These are phyloP conservation scores for Megathymus violae DNA, from an alignment of 1,140 invertebrate genomes.

Conservation along the genomic window DNA sequence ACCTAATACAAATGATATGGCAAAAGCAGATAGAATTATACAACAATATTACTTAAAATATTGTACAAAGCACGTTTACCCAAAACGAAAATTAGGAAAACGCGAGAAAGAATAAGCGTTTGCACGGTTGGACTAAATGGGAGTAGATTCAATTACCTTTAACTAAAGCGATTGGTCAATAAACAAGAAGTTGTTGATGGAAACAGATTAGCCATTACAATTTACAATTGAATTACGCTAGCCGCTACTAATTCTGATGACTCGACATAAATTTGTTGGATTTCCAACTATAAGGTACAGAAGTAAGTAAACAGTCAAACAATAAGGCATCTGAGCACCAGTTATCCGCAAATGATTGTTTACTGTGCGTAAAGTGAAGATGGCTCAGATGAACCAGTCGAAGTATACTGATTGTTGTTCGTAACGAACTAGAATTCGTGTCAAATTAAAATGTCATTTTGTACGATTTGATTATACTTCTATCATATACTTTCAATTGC, in stretches of 20 bases:
- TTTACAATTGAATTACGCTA: constrained; percentile 32
- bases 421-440: not conserved
- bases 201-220: constrained; percentile 30
- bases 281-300: constrained; percentile 46
- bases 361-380: constrained; percentile 50
- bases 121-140: constrained; percentile 5
- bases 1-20: no score
- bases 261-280: constrained; percentile 44
- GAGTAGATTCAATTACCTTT: constrained; percentile 21
- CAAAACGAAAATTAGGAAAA: no score
- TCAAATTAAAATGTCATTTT: not conserved
- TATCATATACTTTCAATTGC: no score
- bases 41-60: no score
- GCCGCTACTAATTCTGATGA: constrained; percentile 28
- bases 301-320: constrained; percentile 54
- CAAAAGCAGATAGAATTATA: no score
- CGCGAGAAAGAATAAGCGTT: no score
- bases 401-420: not conserved
- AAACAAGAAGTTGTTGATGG: constrained; percentile 16
- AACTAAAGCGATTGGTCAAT: no score
- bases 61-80: not conserved
- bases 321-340: constrained; percentile 68
- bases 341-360: constrained; percentile 73
- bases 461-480: no score
- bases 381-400: constrained; percentile 12